Evolutionary conservation across 2,797 vertebrate genomes (phyloP).

Genomic region (Sus cebifrons): DNA sequence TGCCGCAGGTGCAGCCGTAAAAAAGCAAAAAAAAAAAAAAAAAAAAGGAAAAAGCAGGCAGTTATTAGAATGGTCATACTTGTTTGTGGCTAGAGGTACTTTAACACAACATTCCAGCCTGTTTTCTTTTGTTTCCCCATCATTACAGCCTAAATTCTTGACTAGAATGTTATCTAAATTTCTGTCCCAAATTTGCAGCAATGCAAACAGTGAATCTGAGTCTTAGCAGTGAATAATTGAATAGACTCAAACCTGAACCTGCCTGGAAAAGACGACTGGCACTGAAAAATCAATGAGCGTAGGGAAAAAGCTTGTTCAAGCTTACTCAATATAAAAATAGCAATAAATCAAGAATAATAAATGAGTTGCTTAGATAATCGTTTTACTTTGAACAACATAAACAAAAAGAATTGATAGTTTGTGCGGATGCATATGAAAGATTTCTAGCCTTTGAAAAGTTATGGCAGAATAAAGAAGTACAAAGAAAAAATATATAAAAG

Average conservation of each 20-base stretch:
- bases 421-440: constrained; percentile 2
- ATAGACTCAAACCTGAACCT: neutral
- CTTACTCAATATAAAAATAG: constrained; percentile 69
- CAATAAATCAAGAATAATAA: constrained; percentile 75
- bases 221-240: constrained; percentile 67
- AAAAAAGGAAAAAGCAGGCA: no score
- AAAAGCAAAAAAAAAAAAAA: no score
- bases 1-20: no score
- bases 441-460: constrained; percentile 63
- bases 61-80: neutral
- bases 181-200: neutral
- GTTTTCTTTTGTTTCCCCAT: constrained; percentile 19
- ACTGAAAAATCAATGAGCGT: constrained; percentile 74
- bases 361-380: constrained; percentile 59
- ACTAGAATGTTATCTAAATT: constrained; percentile 35
- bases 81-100: neutral
- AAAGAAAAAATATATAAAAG: constrained; percentile 1
- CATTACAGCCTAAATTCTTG: neutral
- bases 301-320: constrained; percentile 25
- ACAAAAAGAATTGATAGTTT: constrained; percentile 57
- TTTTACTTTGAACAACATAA: constrained; percentile 65
- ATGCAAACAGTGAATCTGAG: constrained; percentile 22
- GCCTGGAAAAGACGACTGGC: constrained; percentile 61
- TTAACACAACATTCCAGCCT: neutral
- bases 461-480: neutral